Conservation (phyloP, 2,113 vertebrate genomes). For the Corythornis vintsioides region DNA sequence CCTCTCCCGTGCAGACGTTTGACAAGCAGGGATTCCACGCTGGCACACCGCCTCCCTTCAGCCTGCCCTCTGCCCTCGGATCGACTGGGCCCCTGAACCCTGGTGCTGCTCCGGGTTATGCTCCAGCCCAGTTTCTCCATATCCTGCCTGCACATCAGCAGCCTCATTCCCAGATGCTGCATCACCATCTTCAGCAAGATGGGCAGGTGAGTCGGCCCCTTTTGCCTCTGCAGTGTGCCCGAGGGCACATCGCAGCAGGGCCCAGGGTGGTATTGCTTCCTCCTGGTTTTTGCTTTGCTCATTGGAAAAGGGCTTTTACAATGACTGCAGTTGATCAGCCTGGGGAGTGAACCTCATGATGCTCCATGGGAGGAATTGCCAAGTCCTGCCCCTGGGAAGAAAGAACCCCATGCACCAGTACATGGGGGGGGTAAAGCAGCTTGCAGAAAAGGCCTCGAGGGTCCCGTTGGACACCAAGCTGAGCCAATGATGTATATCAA, state of each 20-base stretch:
- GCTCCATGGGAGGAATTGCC: background rate
- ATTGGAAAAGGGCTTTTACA: background rate
- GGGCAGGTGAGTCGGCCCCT: slow-evolving; percentile 70
- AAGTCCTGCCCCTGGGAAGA: background rate
- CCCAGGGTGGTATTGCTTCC: background rate
- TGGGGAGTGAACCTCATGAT: background rate
- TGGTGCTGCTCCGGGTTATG: slow-evolving; percentile 88
- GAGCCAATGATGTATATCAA: background rate
- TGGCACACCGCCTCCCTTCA: slow-evolving; percentile 92
- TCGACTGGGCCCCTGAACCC: slow-evolving; percentile 90
- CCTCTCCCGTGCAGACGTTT: slow-evolving; percentile 77
- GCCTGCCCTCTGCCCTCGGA: slow-evolving; percentile 90
- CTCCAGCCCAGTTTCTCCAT: slow-evolving; percentile 89
- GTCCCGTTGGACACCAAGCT: background rate
- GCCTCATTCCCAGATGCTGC: slow-evolving; percentile 93
- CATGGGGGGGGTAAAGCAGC: background rate
- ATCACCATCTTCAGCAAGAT: slow-evolving; percentile 86
- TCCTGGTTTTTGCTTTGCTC: background rate
- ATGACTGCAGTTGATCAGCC: background rate
- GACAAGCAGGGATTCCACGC: slow-evolving; percentile 98
- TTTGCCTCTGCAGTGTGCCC: background rate
- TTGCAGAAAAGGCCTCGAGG: background rate
- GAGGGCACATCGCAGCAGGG: background rate
- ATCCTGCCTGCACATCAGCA: slow-evolving; percentile 95
- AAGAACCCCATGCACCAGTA: fast-evolving